These are phyloP conservation scores for Labeo calbasu DNA, from an alignment of 2,797 vertebrate species.

Conservation along the genomic window DNA sequence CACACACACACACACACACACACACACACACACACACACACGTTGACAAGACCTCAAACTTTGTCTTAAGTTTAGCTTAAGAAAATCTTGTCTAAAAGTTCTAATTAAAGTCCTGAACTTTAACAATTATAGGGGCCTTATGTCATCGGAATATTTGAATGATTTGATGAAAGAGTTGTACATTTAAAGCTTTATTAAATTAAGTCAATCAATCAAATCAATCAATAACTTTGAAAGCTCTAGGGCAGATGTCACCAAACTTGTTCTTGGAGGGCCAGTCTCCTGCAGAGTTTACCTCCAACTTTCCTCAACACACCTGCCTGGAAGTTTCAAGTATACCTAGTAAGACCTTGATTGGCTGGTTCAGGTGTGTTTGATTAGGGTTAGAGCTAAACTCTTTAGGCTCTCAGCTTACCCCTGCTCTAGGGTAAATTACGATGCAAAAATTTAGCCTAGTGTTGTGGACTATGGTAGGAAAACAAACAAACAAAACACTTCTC, in stretches of 20 bases:
- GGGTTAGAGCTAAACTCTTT: too few species aligned
- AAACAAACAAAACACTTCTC: background rate
- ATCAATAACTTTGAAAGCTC: too few species aligned
- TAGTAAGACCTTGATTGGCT: too few species aligned
- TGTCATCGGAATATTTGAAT: background rate
- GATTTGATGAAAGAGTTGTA: background rate
- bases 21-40: background rate
- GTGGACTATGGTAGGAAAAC: background rate
- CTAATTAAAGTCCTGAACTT: background rate
- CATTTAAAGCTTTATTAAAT: background rate
- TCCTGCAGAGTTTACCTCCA: too few species aligned
- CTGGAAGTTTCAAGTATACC: too few species aligned
- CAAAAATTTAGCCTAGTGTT: background rate
- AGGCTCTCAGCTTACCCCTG: too few species aligned
- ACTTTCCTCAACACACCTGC: too few species aligned
- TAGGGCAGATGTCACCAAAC: too few species aligned
- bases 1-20: too few species aligned
- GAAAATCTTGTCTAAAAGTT: background rate
- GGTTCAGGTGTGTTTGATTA: too few species aligned
- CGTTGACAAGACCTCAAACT: background rate
- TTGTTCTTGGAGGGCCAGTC: too few species aligned
- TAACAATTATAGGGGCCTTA: background rate
- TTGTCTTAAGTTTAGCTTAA: background rate
- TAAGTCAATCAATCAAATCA: too few species aligned
- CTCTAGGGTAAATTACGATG: background rate